These are phyloP conservation scores for Procambarus clarkii DNA, from an alignment of 1,140 invertebrate genomes.

Conservation along the genomic window DNA sequence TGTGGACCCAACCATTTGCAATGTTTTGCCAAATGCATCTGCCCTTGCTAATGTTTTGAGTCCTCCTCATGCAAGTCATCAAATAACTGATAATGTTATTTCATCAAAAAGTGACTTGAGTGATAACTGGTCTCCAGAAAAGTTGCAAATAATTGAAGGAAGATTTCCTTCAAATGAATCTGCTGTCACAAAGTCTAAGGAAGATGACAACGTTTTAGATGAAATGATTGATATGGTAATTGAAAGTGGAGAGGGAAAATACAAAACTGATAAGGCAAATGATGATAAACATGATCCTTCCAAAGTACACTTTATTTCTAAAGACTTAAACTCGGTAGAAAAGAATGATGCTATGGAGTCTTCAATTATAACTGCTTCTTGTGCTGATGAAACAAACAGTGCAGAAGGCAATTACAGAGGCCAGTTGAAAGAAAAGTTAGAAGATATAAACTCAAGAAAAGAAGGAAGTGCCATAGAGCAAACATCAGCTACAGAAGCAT, in stretches of 20 bases:
- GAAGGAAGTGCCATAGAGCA: not conserved
- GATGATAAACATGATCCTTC: not conserved
- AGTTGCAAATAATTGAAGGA: slow-evolving; percentile 14
- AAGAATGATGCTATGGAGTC: not conserved
- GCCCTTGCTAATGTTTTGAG: slow-evolving; percentile 55
- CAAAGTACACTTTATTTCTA: not conserved
- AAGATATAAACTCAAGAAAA: not conserved
- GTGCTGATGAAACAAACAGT: not conserved
- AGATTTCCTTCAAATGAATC: slow-evolving; percentile 4
- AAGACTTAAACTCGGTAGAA: not conserved
- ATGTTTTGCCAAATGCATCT: slow-evolving; percentile 64
- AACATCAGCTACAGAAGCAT: not conserved
- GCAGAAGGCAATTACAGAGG: not conserved
- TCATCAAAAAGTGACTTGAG: not conserved
- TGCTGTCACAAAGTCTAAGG: not conserved
- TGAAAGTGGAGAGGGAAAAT: slow-evolving; percentile 19
- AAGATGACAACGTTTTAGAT: slow-evolving; percentile 22
- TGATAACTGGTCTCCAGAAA: slow-evolving; percentile 13
- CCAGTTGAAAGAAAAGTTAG: too few species aligned
- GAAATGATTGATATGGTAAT: slow-evolving; percentile 36
- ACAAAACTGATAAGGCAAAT: not conserved
- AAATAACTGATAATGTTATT: slow-evolving; percentile 23
- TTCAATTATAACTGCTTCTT: not conserved
- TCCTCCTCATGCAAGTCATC: slow-evolving; percentile 31
- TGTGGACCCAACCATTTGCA: slow-evolving; percentile 61